Conservation (phyloP, 2,888 invertebrate genomes). For the Oxyscelio sp. region DNA sequence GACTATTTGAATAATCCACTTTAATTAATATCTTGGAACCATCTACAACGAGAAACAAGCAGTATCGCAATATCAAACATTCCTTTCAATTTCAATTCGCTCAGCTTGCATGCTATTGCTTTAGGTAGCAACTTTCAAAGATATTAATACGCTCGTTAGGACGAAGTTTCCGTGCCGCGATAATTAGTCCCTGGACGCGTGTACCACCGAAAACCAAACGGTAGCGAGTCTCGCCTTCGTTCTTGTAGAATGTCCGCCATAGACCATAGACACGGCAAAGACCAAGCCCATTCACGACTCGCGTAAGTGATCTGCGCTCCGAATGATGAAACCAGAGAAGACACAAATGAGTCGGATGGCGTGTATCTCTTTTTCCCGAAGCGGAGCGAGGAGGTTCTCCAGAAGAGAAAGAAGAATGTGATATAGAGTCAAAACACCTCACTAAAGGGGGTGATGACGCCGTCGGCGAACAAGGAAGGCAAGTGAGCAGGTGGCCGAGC, state of each 20-base stretch:
- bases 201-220: too few relatives aligned
- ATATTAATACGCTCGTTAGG: too few relatives aligned
- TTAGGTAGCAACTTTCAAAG: too few relatives aligned
- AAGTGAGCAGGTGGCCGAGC: constrained; percentile 34
- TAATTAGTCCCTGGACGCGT: background rate
- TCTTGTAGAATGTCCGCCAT: too few relatives aligned
- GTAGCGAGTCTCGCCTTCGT: too few relatives aligned
- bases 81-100: background rate
- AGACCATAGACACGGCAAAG: too few relatives aligned
- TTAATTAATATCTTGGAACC: too few relatives aligned
- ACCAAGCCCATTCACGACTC: background rate
- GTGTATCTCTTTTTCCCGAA: constrained; percentile 19
- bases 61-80: too few relatives aligned
- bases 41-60: too few relatives aligned
- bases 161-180: too few relatives aligned
- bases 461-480: constrained; percentile 39
- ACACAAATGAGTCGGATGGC: constrained; percentile 24
- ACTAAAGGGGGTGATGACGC: constrained; percentile 46
- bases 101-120: too few relatives aligned
- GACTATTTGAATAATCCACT: too few relatives aligned
- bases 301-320: background rate
- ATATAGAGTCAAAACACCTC: constrained; percentile 43
- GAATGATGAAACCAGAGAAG: constrained; percentile 21
- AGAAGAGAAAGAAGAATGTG: constrained; percentile 33
- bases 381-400: constrained; percentile 44